Percentiles rank a stretch among this genome's conserved stretches.
These are phyloP conservation scores for Hypsibius dujardini DNA, from an alignment of 1,140 invertebrate species.

Conservation along the genomic window DNA sequence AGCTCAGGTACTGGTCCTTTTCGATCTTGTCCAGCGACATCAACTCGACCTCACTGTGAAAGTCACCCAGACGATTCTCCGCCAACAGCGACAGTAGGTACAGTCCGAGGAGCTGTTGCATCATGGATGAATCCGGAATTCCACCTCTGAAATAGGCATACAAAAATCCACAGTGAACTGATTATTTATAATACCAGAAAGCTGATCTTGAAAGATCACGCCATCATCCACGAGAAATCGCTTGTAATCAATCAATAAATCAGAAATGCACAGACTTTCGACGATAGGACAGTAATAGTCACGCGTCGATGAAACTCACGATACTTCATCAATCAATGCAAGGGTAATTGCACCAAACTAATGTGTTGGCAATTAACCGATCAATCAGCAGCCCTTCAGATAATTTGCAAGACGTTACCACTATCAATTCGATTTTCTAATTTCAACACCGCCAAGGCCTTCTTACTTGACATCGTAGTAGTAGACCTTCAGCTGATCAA, in stretches of 20 bases:
- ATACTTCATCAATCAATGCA: background rate
- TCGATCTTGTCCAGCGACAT: slow-evolving; percentile 80
- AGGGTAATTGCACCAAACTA: background rate
- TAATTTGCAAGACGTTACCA: slow-evolving; percentile 1
- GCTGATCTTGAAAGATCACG: too few relatives aligned
- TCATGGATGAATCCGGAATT: slow-evolving; percentile 76
- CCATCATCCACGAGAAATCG: too few relatives aligned
- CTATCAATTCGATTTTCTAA: background rate
- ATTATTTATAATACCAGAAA: background rate
- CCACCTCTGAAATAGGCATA: slow-evolving; percentile 41
- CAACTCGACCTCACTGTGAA: slow-evolving; percentile 91
- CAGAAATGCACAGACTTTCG: too few relatives aligned
- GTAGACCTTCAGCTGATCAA: slow-evolving; percentile 89
- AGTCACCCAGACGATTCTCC: slow-evolving; percentile 90
- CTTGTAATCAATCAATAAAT: too few relatives aligned
- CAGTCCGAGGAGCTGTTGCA: slow-evolving; percentile 81
- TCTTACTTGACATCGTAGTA: slow-evolving; percentile 83
- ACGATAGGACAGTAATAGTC: too few relatives aligned
- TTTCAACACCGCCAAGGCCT: slow-evolving; percentile 7
- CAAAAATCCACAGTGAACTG: background rate
- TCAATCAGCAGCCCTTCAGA: background rate
- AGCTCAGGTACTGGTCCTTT: slow-evolving; percentile 78
- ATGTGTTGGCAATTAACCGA: background rate
- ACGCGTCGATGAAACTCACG: too few relatives aligned
- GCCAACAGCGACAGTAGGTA: slow-evolving; percentile 88